Conservation (phyloP, 1,140 invertebrate species). For the Brachystomella parvula region DNA sequence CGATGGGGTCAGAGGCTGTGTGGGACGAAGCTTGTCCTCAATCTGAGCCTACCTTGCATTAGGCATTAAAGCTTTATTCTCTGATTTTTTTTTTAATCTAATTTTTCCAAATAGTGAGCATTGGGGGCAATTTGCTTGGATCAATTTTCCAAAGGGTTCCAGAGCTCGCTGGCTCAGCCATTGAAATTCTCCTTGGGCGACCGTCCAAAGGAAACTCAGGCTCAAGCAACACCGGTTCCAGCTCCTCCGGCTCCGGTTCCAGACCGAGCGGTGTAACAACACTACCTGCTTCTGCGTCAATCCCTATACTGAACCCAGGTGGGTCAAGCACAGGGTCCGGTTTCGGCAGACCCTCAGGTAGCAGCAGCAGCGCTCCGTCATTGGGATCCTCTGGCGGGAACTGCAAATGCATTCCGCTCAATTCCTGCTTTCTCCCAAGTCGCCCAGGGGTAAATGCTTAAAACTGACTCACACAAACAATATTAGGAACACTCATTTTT, state of each 20-base stretch:
- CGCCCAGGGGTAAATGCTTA: slow-evolving; percentile 9
- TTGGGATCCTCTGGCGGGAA: background rate
- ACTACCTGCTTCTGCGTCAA: background rate
- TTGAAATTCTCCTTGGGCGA: background rate
- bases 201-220: background rate
- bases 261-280: slow-evolving; percentile 2
- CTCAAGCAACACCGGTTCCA: background rate
- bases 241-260: background rate
- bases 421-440: slow-evolving; percentile 20
- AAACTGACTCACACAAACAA: too few relatives aligned
- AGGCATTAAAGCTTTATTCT: too few relatives aligned
- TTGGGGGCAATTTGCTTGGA: slow-evolving; percentile 11
- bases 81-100: too few relatives aligned
- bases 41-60: too few relatives aligned
- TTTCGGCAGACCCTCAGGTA: background rate
- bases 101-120: background rate
- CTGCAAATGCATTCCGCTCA: slow-evolving; percentile 19
- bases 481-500: background rate
- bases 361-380: background rate
- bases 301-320: background rate
- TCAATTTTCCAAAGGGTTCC: slow-evolving; percentile 16
- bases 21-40: too few relatives aligned
- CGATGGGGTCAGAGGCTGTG: too few relatives aligned
- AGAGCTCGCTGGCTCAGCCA: background rate
- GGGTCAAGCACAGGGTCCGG: background rate